Conservation (phyloP, 2,888 invertebrate species). For the Cremastinae sp. region DNA sequence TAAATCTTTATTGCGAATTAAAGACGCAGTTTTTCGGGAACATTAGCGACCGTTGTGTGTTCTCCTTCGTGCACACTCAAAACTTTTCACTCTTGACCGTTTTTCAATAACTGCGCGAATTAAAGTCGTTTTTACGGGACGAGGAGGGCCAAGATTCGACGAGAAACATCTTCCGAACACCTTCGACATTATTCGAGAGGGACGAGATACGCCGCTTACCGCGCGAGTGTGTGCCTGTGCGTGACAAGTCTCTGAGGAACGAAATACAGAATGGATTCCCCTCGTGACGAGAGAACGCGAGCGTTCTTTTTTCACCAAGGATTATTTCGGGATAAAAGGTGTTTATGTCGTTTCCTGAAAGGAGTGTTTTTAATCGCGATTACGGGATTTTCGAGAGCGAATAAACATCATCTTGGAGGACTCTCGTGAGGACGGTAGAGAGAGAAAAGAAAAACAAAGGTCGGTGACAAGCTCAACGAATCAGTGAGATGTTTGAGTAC, state of each 20-base stretch:
- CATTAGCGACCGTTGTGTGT: background rate
- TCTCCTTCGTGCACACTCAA: conserved; percentile 7
- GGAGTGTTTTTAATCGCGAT: conserved; percentile 5
- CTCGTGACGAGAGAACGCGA: conserved; percentile 25
- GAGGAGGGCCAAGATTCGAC: conserved; percentile 1
- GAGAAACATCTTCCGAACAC: background rate
- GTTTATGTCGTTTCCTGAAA: background rate
- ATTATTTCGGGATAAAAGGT: background rate
- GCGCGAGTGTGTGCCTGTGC: conserved; percentile 1
- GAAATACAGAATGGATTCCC: conserved; percentile 17
- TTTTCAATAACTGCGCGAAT: background rate
- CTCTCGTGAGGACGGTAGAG: background rate
- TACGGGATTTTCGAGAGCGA: background rate
- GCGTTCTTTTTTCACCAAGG: conserved; percentile 13
- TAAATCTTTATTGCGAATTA: conserved; percentile 15
- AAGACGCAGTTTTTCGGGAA: background rate
- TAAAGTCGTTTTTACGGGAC: conserved; percentile 23
- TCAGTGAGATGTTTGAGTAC: background rate
- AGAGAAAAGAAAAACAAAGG: background rate
- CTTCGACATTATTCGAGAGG: conserved; percentile 16
- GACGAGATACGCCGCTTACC: background rate
- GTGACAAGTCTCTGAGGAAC: conserved; percentile 23
- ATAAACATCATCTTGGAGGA: background rate
- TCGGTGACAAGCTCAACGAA: background rate
- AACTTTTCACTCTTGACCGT: background rate